Evolutionary conservation across 2,888 invertebrate species (phyloP).

Genomic region (Antheraea yamamai): DNA sequence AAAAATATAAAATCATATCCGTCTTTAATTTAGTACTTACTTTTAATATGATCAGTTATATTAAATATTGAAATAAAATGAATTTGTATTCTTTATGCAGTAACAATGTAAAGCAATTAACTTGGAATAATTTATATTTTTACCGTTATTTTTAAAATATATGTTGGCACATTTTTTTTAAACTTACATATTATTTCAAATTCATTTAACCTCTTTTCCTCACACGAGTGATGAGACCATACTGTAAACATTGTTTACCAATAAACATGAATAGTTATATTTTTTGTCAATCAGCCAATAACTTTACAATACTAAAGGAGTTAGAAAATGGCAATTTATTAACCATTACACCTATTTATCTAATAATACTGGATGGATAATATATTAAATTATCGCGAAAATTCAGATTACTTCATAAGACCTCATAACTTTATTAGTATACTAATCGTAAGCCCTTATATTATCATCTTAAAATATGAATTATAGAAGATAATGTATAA

Average conservation of each 20-base stretch:
- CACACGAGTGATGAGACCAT: conserved; percentile 49
- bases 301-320: conserved; percentile 64
- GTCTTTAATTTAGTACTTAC: not conserved
- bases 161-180: conserved; percentile 14
- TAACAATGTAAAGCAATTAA: not conserved
- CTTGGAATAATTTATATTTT: not conserved
- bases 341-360: conserved; percentile 71
- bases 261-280: not conserved
- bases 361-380: conserved; percentile 81
- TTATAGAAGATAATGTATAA: conserved; percentile 59
- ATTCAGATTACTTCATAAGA: conserved; percentile 78
- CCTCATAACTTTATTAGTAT: conserved; percentile 73
- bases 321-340: conserved; percentile 61
- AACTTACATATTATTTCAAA: not conserved
- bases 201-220: not conserved
- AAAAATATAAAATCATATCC: not conserved
- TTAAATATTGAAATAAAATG: not conserved
- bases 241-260: not conserved
- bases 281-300: conserved; percentile 62
- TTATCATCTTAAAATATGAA: conserved; percentile 51
- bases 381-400: conserved; percentile 76
- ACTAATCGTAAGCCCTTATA: conserved; percentile 79
- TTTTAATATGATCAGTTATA: not conserved
- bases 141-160: not conserved
- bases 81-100: not conserved